Evolutionary conservation across 2,113 vertebrate species (phyloP), one percentile per base, ranked within the genome.

Genomic region (Nyctereutes procyonoides): DNA sequence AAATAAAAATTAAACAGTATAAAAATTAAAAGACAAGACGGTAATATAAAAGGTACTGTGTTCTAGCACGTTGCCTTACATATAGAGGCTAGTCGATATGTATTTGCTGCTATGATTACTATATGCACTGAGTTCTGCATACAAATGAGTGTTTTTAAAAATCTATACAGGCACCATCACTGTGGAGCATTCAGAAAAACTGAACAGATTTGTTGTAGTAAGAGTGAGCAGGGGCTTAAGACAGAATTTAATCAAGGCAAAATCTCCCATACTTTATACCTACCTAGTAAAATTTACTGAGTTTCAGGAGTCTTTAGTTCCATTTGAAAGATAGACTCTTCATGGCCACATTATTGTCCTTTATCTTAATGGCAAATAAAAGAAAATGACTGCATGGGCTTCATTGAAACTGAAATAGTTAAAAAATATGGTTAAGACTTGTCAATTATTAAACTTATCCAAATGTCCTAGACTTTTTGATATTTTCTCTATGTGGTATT

Each of bases 51-150:
- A 88, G 10, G 1, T 71, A 77, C 1, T 88, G 26, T 90, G 14
- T 74, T 91, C 51, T 86, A 89, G 2, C 9, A 83, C 56, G 89
- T 5, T 30, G 17, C 20, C 48, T 92, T 97, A 86, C 22, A 43
- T 51, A n/a, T 56, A 62, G 6, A 16, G 1, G 8, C 63, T 43
- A 82, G 5, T 56, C 11, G 74, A 55, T 86, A 22, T 20, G 48
- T 90, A 79, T 79, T 73, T 43, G 16, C 93, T 96, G 30, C 30
- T 93, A 26, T 32, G 9, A 82, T 97, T 80, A 93, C 79, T 74
- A 67, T 56, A 53, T 24, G 71, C 73, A 12, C 24, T 43, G 62
- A 84, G 12, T 43, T 89, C 43, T 94, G 16, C 13, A 24, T 69
- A 28, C 17, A 43, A 58, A 74, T 38, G 51, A 80, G 28, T 56